Percentiles rank a stretch among this genome's conserved stretches.
Conservation (phyloP, 2,888 invertebrate genomes). For the Trichacis sp. region DNA sequence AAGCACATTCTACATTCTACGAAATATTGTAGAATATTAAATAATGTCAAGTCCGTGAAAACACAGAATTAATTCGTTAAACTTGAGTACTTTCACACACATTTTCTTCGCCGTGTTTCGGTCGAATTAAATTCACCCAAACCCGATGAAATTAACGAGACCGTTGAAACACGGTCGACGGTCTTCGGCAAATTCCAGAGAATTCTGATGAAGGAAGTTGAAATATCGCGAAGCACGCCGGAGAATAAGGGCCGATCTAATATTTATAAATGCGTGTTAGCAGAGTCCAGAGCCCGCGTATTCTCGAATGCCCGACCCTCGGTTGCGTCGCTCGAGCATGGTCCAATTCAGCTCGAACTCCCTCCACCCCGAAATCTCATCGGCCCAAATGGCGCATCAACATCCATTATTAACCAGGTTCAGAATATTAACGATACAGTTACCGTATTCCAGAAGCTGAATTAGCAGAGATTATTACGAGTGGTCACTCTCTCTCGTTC, state of each 20-base stretch:
- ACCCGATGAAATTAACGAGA: background rate
- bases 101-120: too few relatives aligned
- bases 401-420: slow-evolving; percentile 67
- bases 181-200: slow-evolving; percentile 14
- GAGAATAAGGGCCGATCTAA: slow-evolving; percentile 54
- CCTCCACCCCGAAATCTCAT: slow-evolving; percentile 65
- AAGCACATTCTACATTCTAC: too few relatives aligned
- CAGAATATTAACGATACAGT: slow-evolving; percentile 68
- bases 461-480: slow-evolving; percentile 68
- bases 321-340: slow-evolving; percentile 44
- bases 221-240: slow-evolving; percentile 42
- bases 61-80: too few relatives aligned
- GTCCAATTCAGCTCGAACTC: slow-evolving; percentile 62
- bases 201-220: slow-evolving; percentile 43
- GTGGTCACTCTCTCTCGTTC: slow-evolving; percentile 56
- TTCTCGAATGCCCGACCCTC: slow-evolving; percentile 47
- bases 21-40: background rate
- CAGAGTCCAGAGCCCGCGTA: slow-evolving; percentile 49
- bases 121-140: background rate
- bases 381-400: slow-evolving; percentile 69
- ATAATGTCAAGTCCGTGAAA: too few relatives aligned
- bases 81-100: too few relatives aligned
- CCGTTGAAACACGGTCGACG: background rate
- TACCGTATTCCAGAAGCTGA: slow-evolving; percentile 67
- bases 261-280: slow-evolving; percentile 62